phyloP scores from a whole-genome alignment of 2,888 invertebrate genomes.

The Chymomyza amoena region DNA sequence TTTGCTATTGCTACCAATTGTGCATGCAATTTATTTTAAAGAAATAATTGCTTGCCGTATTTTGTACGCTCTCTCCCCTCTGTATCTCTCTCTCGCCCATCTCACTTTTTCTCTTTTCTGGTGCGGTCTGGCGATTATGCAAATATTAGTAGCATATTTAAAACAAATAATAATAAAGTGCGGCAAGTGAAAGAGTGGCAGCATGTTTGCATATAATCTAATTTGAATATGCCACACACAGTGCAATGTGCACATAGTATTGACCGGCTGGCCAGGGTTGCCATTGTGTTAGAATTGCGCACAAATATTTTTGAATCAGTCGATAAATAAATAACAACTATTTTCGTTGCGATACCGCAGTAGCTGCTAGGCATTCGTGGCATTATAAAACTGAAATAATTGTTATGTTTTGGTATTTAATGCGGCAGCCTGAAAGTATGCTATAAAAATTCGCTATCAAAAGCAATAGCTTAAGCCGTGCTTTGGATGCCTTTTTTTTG shows the following conservation, averaged over 20 bases:
- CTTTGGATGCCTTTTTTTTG: background rate
- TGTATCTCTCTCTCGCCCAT: background rate
- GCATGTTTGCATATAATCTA: constrained; percentile 58
- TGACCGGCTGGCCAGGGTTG: background rate
- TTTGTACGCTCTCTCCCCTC: constrained; percentile 12
- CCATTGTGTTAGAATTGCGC: background rate
- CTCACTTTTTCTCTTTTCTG: constrained; percentile 17
- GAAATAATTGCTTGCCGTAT: constrained; percentile 66
- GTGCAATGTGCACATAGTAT: constrained; percentile 1
- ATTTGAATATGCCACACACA: constrained; percentile 71
- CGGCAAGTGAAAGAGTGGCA: constrained; percentile 62
- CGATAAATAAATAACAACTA: background rate
- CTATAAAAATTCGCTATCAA: background rate
- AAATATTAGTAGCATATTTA: constrained; percentile 60
- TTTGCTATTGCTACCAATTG: constrained; percentile 60
- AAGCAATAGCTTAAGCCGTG: background rate
- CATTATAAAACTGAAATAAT: background rate
- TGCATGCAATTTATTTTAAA: constrained; percentile 73
- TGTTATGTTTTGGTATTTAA: background rate
- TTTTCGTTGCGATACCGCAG: background rate
- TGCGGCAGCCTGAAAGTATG: constrained; percentile 13
- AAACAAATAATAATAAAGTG: constrained; percentile 58
- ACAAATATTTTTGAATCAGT: background rate
- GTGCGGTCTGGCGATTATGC: constrained; percentile 55
- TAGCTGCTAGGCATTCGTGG: background rate